These are phyloP conservation scores for Baryphthengus martii DNA, from an alignment of 2,113 vertebrate species.

Conservation along the genomic window DNA sequence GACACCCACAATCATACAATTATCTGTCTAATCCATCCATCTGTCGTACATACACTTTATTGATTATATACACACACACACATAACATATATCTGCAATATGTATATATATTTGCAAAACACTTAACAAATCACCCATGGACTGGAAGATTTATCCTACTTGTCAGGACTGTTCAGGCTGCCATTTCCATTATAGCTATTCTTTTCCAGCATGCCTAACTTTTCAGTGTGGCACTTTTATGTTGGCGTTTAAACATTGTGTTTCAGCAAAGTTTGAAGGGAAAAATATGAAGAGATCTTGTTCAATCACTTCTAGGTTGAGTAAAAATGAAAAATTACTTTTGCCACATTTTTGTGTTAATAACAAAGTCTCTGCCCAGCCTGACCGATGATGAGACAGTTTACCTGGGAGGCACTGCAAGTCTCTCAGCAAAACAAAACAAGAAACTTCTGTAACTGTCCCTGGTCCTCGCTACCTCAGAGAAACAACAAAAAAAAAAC, in stretches of 20 bases:
- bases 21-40: slow-evolving; percentile 1
- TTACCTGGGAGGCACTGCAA: slow-evolving; percentile 9
- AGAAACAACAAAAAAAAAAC: background rate
- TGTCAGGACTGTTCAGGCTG: background rate
- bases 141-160: slow-evolving; percentile 8
- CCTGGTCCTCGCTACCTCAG: background rate
- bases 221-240: background rate
- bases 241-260: background rate
- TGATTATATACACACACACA: background rate
- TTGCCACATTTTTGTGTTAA: background rate
- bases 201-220: background rate
- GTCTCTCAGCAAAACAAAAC: slow-evolving; percentile 19
- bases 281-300: background rate
- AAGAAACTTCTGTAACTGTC: background rate
- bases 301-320: background rate
- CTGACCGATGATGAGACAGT: slow-evolving; percentile 13
- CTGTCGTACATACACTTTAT: background rate
- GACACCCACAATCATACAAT: background rate
- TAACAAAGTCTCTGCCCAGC: background rate
- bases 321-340: slow-evolving; percentile 27
- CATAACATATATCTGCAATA: background rate
- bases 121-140: background rate
- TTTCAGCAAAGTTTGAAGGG: background rate
- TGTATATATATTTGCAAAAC: slow-evolving; percentile 14
- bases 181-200: background rate